Evolutionary conservation across 2,888 invertebrate species (phyloP).

Genomic region (Ligdia adustata): DNA sequence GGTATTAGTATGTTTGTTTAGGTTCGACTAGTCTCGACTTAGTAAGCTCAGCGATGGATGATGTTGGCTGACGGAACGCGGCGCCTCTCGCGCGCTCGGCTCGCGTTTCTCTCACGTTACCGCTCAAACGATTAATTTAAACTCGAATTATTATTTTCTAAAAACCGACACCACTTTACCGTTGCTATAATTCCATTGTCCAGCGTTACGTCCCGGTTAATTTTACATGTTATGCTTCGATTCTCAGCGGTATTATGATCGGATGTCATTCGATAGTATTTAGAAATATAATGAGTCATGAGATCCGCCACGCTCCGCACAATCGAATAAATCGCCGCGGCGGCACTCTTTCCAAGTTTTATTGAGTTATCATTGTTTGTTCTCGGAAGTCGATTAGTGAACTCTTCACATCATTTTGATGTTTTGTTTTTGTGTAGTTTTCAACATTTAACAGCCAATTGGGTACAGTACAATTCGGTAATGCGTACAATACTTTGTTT

Average conservation of each 20-base stretch:
- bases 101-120: conserved; percentile 70
- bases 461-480: conserved; percentile 41
- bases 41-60: conserved; percentile 68
- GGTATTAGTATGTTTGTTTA: conserved; percentile 68
- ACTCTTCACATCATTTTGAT: conserved; percentile 33
- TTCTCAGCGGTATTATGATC: conserved; percentile 74
- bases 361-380: conserved; percentile 45
- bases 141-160: conserved; percentile 56
- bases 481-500: conserved; percentile 22
- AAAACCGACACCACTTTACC: conserved; percentile 72
- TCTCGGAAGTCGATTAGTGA: conserved; percentile 51
- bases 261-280: conserved; percentile 75
- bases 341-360: conserved; percentile 46
- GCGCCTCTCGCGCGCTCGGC: conserved; percentile 48
- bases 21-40: conserved; percentile 57
- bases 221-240: conserved; percentile 53
- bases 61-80: conserved; percentile 37
- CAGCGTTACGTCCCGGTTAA: conserved; percentile 58
- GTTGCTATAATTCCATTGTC: conserved; percentile 78
- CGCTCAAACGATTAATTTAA: conserved; percentile 74
- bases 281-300: conserved; percentile 77
- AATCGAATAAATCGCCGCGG: conserved; percentile 44
- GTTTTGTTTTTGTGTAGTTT: conserved; percentile 40
- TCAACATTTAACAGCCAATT: conserved; percentile 60
- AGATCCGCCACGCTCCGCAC: conserved; percentile 61